Evolutionary conservation across 2,888 invertebrate species (phyloP), one percentile per base, ranked within the genome.

Genomic region (Axea sp.): DNA sequence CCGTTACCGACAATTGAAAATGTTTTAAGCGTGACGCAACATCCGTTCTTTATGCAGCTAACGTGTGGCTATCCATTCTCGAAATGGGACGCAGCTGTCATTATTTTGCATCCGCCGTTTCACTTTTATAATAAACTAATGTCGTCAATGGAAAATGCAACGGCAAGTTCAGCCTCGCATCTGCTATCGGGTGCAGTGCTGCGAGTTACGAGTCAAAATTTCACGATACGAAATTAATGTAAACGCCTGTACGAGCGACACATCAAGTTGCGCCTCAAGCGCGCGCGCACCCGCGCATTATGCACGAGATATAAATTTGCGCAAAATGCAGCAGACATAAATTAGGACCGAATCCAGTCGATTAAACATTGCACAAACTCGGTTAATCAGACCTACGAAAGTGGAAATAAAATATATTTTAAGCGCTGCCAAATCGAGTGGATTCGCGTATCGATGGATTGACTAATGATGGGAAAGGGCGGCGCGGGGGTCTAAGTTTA

Each of bases 401-500:
- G 62, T 62, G 31, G 62, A 62, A 60, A 49, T 60, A 60, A 60
- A 60, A 60, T 60, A 60, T 47, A 60, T 45, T 47, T 60, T 11
- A 30, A 19, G 35, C 19, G 37, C 19, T 47, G 60, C 59, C 35
- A 59, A 59, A 59, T 59, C 24, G 45, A 35, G 57, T 28, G 43
- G 19, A 55, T 4, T 41, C 39, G 30, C n/a, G n/a, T n/a, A n/a
- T n/a, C n/a, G n/a, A n/a, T n/a, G n/a, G n/a, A n/a, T n/a, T n/a
- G n/a, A n/a, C n/a, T n/a, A n/a, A n/a, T n/a, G n/a, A n/a, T n/a
- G n/a, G n/a, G n/a, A n/a, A n/a, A n/a, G n/a, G n/a, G n/a, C n/a
- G n/a, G n/a, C n/a, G n/a, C n/a, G n/a, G n/a, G n/a, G n/a, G n/a
- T n/a, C n/a, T n/a, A n/a, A n/a, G n/a, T n/a, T n/a, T n/a, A n/a